Base-by-base conservation (phyloP, 2,113 vertebrate genomes). In the Seriola rivoliana region DNA sequence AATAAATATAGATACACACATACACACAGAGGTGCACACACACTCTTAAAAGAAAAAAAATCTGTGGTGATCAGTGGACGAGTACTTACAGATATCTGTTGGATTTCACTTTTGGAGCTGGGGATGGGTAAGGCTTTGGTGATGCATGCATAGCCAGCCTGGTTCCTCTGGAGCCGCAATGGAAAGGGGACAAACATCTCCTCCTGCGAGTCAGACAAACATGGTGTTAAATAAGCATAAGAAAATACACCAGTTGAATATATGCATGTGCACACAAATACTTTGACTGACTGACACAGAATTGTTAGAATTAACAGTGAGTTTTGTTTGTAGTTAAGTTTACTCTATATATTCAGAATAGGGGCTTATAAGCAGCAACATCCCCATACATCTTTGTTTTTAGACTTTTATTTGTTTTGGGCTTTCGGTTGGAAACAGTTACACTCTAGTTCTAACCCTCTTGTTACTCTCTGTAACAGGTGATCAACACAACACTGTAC, bases 81-180 rank as follows among this genome's bases (percentile, higher is more conserved):
- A 57, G 62, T 78, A 71, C 94, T 93, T 75, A 96, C 94, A 72
- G 94, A 95, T 73, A 95, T 93, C 79, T 94, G 94, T 50, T 95
- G 94, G 82, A 95, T 92, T 91, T 95, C 95, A 78, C 83, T 93
- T 71, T 90, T 95, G 89, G 95, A 93, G 75, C 85, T 93, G 52
- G 94, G 93, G 74, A 94, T 87, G 17, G 92, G 88, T 73, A 95
- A 86, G 19, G 89, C 66, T 78, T 93, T 94, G 54, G 88, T 94
- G 79, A 92, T 85, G 76, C 95, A 95, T 2, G 74, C 6, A 46
- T 85, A 88, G 59, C 90, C 86, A 10, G 76, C 91, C 74, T 90
- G 93, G 89, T 90, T 94, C 57, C 76, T 93, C 82, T 94, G 93
- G 40, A 91, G 72, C 25, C 85, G 85, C 65, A 93, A 21, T 3